Evolutionary conservation across 2,113 vertebrate genomes (phyloP).

Genomic region (Syrmaticus mikado): DNA sequence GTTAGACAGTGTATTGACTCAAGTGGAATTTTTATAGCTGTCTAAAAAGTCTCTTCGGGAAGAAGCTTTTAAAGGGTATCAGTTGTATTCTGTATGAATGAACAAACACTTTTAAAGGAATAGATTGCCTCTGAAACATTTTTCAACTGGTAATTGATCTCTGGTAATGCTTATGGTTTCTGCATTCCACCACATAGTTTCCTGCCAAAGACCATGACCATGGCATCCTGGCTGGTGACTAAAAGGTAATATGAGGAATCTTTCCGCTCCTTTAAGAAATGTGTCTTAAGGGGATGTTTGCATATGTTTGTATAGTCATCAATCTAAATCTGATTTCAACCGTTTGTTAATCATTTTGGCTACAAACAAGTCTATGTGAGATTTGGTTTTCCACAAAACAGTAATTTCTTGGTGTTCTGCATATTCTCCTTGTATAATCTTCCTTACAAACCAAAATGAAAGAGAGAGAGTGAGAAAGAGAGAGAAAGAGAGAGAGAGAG

Average conservation of each 20-base stretch:
- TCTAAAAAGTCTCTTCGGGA: not conserved
- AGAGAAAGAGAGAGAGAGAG: no score
- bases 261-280: not conserved
- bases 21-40: constrained; percentile 8
- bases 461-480: no score
- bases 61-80: not conserved
- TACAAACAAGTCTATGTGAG: not conserved
- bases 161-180: not conserved
- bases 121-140: not conserved
- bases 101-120: not conserved
- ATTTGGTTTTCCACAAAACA: not conserved
- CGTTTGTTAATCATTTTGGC: not conserved
- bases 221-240: not conserved
- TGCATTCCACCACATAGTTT: not conserved
- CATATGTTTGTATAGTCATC: not conserved
- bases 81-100: not conserved
- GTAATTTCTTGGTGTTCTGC: not conserved
- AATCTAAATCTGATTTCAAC: not conserved
- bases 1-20: not conserved
- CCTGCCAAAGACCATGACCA: not conserved
- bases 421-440: not conserved
- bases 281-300: not conserved
- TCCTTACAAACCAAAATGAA: not conserved
- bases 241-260: not conserved
- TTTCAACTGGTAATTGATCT: not conserved